Evolutionary conservation across 2,888 invertebrate genomes (phyloP).

Genomic region (Mythimna loreyi): DNA sequence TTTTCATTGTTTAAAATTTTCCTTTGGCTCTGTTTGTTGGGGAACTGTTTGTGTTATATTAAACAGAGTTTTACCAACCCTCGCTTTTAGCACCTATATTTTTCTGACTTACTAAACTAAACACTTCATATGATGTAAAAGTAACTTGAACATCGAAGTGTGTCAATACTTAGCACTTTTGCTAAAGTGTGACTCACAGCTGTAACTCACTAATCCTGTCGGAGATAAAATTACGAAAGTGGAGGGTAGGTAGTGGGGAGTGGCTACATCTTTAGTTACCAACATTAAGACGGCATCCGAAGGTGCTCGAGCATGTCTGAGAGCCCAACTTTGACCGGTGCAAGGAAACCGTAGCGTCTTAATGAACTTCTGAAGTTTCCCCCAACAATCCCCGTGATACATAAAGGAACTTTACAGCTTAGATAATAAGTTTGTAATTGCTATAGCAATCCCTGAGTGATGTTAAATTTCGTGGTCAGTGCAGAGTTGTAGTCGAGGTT

Average conservation of each 20-base stretch:
- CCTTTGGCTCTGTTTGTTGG: conserved; percentile 40
- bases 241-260: conserved; percentile 56
- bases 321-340: conserved; percentile 80
- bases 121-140: background rate
- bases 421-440: conserved; percentile 70
- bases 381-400: conserved; percentile 61
- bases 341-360: conserved; percentile 84
- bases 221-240: conserved; percentile 72
- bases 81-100: background rate
- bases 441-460: conserved; percentile 56
- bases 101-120: background rate
- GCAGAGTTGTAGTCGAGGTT: conserved; percentile 63
- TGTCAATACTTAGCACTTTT: conserved; percentile 49
- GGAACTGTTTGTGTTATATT: conserved; percentile 31
- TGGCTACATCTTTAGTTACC: conserved; percentile 71
- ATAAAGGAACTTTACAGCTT: conserved; percentile 69
- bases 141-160: conserved; percentile 35
- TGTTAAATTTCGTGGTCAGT: conserved; percentile 75
- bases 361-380: conserved; percentile 85
- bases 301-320: conserved; percentile 80
- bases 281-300: conserved; percentile 75
- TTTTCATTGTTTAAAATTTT: conserved; percentile 65
- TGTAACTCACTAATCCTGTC: conserved; percentile 74
- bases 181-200: conserved; percentile 71
- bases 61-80: conserved; percentile 12